Evolutionary conservation across 1,140 invertebrate genomes (phyloP), one percentile per base, ranked within the genome.

Genomic region (Monomorium pharaonis): DNA sequence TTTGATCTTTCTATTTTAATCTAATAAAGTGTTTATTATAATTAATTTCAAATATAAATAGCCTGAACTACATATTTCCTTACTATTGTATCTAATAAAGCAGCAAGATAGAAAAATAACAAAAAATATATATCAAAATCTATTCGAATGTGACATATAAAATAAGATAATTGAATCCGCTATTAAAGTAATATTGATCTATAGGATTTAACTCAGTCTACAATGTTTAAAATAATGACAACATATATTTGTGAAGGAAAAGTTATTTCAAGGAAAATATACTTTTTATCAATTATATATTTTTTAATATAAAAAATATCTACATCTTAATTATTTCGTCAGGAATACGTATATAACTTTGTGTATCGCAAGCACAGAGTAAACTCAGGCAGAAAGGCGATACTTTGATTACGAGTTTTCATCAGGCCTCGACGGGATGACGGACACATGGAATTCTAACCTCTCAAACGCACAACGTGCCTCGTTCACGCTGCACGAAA

Each of bases 381-480:
- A 63, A 63, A 63, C 21, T 1, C 33, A 14, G 33, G 10, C 1
- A n/a, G 33, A 44, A 37, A 65, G 14, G n/a, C 1, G 16, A 33
- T 18, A 9, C 1, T 9, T 21, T n/a, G 12, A 21, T 4, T 3
- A 10, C 18, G 18, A 33, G 21, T 12, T 21, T 56, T 9, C 1
- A 6, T 5, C 18, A 7, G 37, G 37, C 3, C 7, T 3, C 37
- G 37, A 51, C 16, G 16, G 16, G 49, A 51, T 51, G 3, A 18
- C 58, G n/a, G 3, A 37, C 14, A 27, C 12, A 49, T 51, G 30
- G 30, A 16, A 80, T 51, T 37, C 76, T 80, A 80, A 80, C 76
- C 76, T 78, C 60, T 33, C 27, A 3, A 2, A 7, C 75, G 3
- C 21, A 5, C n/a, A n/a, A 4, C 3, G 10, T n/a, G 4, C 2